phyloP scores from a whole-genome alignment of 1,140 invertebrate genomes.

The Chironomus striatipennis region DNA sequence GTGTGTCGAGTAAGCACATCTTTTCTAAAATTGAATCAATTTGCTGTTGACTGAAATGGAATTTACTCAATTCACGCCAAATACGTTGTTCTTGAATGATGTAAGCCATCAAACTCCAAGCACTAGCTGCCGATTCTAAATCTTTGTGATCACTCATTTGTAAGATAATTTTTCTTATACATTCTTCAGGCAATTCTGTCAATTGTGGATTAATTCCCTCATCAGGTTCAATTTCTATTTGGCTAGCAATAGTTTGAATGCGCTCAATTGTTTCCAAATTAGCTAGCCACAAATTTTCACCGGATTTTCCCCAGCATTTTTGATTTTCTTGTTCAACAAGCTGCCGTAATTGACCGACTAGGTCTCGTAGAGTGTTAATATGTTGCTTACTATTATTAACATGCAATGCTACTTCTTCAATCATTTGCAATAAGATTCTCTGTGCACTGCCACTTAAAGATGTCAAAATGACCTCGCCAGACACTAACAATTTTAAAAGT shows the following conservation, averaged over 20 bases:
- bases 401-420: constrained; percentile 88
- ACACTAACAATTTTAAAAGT: constrained; percentile 78
- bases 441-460: constrained; percentile 84
- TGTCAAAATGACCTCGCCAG: constrained; percentile 68
- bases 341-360: constrained; percentile 65
- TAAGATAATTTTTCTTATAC: constrained; percentile 81
- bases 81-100: constrained; percentile 81
- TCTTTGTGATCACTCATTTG: constrained; percentile 87
- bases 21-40: constrained; percentile 58
- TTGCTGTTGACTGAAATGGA: constrained; percentile 86
- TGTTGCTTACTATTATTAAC: constrained; percentile 86
- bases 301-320: constrained; percentile 74
- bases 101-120: constrained; percentile 63
- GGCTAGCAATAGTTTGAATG: constrained; percentile 71
- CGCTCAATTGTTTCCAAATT: constrained; percentile 74
- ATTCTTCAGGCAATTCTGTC: constrained; percentile 86
- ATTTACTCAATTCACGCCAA: constrained; percentile 84
- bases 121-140: constrained; percentile 53
- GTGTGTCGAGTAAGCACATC: constrained; percentile 27
- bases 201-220: constrained; percentile 55
- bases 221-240: constrained; percentile 68
- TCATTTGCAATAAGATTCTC: constrained; percentile 83
- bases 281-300: constrained; percentile 82
- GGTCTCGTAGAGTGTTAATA: constrained; percentile 65
- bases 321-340: constrained; percentile 53